Base-by-base conservation (phyloP, 2,113 vertebrate species). In the Illadopsis cleaveri region DNA sequence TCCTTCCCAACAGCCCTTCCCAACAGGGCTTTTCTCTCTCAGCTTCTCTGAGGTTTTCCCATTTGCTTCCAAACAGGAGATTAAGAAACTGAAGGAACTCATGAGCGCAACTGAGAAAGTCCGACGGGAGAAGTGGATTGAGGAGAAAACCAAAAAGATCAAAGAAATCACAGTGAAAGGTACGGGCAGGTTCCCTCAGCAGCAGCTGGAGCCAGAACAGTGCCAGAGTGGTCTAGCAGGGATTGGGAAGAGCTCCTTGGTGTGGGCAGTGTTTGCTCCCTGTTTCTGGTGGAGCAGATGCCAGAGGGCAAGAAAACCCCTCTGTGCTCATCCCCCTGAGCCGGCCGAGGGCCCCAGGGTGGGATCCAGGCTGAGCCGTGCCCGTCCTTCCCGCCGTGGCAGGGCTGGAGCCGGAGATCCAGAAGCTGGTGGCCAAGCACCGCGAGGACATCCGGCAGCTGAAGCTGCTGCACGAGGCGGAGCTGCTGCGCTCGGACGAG, bases 391-490 rank as follows among this genome's bases (percentile, higher is more conserved):
- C 91, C 1, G 0, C 71, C 15, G 22, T 28, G 4, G 10, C 94
- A 99, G 99, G 99, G 48, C 98, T 99, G 94, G 99, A 99, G 96
- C 99, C 99, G 0, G 99, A 99, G 98, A 99, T 99, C 98, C 99
- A 99, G 98, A 99, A 98, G 97, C 98, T 99, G 18, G 98, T 99
- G 12, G 97, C 98, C 22, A 99, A 98, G 92, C 99, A 99, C 97
- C 99, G 98, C 61, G 98, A 99, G 96, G 99, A 99, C 96, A 97
- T 99, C 95, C 98, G 98, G 96, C 98, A 98, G 96, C 98, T 99
- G 94, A 97, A 98, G 72, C 93, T 96, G 25, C 97, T 99, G n/a
- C 99, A 99, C 1, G 98, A 99, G 95, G 98, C 98, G 0, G 99
- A 99, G 97, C 98, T 99, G 89, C 98, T 98, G 95, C 99, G 98